Evolutionary conservation across 2,888 invertebrate genomes (phyloP).

Genomic region (Eristalis pertinax): DNA sequence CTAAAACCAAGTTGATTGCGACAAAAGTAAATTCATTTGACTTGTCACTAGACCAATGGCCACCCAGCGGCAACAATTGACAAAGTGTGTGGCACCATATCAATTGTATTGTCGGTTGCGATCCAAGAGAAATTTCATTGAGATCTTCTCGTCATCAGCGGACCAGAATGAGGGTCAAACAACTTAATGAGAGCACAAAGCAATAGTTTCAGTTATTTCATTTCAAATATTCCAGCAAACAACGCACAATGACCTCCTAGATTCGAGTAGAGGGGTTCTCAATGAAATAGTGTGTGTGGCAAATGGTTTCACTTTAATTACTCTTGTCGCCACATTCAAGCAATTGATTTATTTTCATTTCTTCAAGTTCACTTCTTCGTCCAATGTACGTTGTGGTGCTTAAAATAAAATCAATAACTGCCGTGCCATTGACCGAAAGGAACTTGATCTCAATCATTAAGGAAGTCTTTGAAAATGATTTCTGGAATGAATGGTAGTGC

Average conservation of each 20-base stretch:
- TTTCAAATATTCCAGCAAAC: background rate
- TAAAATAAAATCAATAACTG: background rate
- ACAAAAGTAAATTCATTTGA: background rate
- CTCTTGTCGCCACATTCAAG: background rate
- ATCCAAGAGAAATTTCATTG: background rate
- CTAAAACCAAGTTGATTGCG: background rate
- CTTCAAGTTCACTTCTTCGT: background rate
- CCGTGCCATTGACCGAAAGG: background rate
- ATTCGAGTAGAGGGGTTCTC: background rate
- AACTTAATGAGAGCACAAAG: background rate
- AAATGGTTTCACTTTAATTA: slow-evolving; percentile 23
- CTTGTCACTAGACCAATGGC: background rate
- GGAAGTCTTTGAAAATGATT: background rate
- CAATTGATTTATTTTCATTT: background rate
- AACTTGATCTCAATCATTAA: background rate
- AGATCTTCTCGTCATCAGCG: background rate
- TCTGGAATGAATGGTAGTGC: background rate
- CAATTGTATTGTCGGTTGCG: background rate
- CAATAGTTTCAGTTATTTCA: background rate
- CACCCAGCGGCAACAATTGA: background rate
- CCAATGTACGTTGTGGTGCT: background rate
- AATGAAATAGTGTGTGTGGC: slow-evolving; percentile 10
- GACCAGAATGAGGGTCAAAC: background rate
- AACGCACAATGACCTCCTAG: background rate
- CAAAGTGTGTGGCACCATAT: background rate